Evolutionary conservation across 2,113 vertebrate genomes (phyloP), one percentile per base, ranked within the genome.

Genomic region (Chaenogobius annularis): DNA sequence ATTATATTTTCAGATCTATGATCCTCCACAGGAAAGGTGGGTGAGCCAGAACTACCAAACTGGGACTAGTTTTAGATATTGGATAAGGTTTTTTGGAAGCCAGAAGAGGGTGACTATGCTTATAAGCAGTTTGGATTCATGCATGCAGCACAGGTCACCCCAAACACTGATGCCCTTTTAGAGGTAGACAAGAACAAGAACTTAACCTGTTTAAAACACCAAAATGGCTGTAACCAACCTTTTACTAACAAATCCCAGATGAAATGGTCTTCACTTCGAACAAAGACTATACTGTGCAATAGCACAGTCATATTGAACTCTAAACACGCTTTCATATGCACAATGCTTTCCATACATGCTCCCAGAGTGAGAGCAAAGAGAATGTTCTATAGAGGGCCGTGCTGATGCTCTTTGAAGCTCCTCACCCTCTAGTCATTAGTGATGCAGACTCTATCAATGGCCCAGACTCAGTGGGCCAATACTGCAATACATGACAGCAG

Each of bases 321-420:
- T 66, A 68, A 20, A 47, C 65, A 65, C 64, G 19, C 62, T 59
- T 20, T 19, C 10, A 67, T n/a, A 61, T 44, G 62, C 63, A 66
- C 7, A 52, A 17, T n/a, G 23, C 43, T 48, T 13, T 13, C 79
- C 64, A 75, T 26, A 70, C 66, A 72, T 40, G 65, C 66, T 59
- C 14, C 10, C 64, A 70, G 73, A 70, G 22, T 58, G 50, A 70
- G 62, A 84, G 75, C 73, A 74, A 74, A 83, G 71, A 72, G 48
- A 82, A 74, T 77, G 66, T 78, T 78, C 56, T 11, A 68, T 58
- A 83, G 12, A 58, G 14, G 48, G 56, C 44, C 43, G 68, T 69
- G 66, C 52, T 69, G 71, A 78, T 79, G 59, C 75, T 78, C 58
- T 91, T 86, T 88, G 58, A 90, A 74, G 79, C 70, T 54, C 56